Base-by-base conservation (phyloP, 2,797 vertebrate genomes). In the Coregonus ussuriensis region DNA sequence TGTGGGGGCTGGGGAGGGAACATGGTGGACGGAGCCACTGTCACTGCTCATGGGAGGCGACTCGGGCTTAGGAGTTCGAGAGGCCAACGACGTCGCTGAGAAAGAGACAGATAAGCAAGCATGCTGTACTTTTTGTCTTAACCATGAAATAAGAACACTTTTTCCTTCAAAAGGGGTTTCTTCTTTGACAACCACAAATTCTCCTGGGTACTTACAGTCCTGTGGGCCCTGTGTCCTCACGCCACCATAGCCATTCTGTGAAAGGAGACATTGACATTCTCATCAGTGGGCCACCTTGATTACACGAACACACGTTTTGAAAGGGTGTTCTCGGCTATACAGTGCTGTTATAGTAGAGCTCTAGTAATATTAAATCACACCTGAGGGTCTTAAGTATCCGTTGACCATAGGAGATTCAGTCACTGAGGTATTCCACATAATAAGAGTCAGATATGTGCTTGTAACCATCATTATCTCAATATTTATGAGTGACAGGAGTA, bases 181-280 rank as follows among this genome's bases (percentile, higher is more conserved):
- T 52, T 9, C 13, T 52, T 52, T 18, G 25, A 1, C 16, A n/a
- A 41, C 0, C 69, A 47, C 41, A 47, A 47, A 21, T 41, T n/a
- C 21, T 71, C 18, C 9, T 33, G 1, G 11, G 51, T 79, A 96
- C 96, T 95, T 95, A 99, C 98, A 87, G 85, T 98, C 97, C 83
- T 96, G 92, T 79, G 94, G 79, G 84, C 90, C 92, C 84, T 95
- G 95, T 21, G 92, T 91, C 90, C 95, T 95, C 86, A 94, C 92
- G 83, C 93, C 88, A 66, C 88, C 90, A 88, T 95, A 97, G 85
- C 98, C 97, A 1, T 98, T 99, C 98, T 99, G 81, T 16, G 82
- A 92, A 53, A 76, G 31, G 52, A 76, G 31, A 77, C n/a, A 68
- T 25, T 7, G 33, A 66, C 56, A 37, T 6, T 47, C 41, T 47